A percentile compares a stretch with the other conserved stretches of the same genome.
Conservation (phyloP, 2,888 invertebrate genomes). For the Trissonchulus sp. region DNA sequence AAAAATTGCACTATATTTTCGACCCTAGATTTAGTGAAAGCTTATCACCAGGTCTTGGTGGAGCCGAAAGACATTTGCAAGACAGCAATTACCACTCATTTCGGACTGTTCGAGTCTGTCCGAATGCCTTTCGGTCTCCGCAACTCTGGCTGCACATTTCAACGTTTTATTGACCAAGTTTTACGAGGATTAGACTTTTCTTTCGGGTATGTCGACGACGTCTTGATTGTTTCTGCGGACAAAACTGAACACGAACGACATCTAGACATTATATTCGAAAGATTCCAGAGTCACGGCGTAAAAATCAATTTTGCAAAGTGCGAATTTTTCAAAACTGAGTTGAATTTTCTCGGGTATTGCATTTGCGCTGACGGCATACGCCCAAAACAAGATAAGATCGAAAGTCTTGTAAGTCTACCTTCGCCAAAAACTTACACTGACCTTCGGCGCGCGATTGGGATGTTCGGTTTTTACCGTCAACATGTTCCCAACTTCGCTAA, state of each 20-base stretch:
- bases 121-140: too few relatives aligned
- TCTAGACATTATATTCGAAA: background rate
- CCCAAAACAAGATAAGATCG: background rate
- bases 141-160: too few relatives aligned
- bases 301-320: conserved; percentile 12
- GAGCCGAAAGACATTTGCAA: too few relatives aligned
- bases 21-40: conserved; percentile 10
- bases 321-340: background rate
- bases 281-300: background rate
- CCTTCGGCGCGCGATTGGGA: too few relatives aligned
- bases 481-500: background rate
- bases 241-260: background rate
- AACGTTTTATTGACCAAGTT: too few relatives aligned
- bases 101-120: too few relatives aligned
- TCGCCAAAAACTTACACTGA: too few relatives aligned
- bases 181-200: conserved; percentile 2
- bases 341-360: too few relatives aligned
- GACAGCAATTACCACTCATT: conserved; percentile 3
- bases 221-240: background rate
- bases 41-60: conserved; percentile 12
- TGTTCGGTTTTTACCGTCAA: too few relatives aligned
- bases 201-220: conserved; percentile 11
- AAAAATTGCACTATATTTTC: background rate
- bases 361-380: background rate
- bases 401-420: background rate